Conservation (phyloP, 1,140 invertebrate species). For the Zaprionus davidi region DNA sequence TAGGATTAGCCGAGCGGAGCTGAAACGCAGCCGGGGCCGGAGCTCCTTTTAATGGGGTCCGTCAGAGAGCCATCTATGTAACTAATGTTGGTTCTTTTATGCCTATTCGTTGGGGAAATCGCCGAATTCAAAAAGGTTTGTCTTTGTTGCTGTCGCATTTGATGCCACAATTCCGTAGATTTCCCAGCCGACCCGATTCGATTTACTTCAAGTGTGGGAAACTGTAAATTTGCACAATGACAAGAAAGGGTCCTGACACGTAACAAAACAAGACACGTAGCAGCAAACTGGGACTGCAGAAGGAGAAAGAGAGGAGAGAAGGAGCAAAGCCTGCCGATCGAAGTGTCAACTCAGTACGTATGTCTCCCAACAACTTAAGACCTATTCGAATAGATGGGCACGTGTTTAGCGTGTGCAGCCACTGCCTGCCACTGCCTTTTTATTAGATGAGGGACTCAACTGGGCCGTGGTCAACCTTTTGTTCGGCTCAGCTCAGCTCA, state of each 20-base stretch:
- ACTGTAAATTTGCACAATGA: constrained; percentile 78
- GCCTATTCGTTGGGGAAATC: constrained; percentile 31
- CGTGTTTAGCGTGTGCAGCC: constrained; percentile 21
- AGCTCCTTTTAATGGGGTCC: not conserved
- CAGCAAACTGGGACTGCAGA: constrained; percentile 41
- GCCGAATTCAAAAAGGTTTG: constrained; percentile 67
- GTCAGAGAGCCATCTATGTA: not conserved
- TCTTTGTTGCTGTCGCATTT: constrained; percentile 73
- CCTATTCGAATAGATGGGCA: constrained; percentile 32
- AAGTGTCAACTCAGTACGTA: constrained; percentile 28
- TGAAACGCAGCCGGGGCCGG: not conserved
- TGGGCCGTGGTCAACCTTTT: constrained; percentile 52
- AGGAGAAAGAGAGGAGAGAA: not conserved
- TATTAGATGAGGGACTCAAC: constrained; percentile 59
- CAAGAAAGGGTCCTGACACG: constrained; percentile 69
- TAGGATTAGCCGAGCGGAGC: not conserved
- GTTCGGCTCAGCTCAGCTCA: constrained; percentile 46
- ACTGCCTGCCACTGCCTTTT: constrained; percentile 2
- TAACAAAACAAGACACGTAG: constrained; percentile 62
- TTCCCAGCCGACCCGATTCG: constrained; percentile 47
- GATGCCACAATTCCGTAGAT: constrained; percentile 69
- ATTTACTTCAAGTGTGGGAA: constrained; percentile 30
- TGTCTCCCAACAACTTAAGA: constrained; percentile 50
- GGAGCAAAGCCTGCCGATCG: not conserved
- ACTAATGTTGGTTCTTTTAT: constrained; percentile 2